Conservation (phyloP, 2,888 invertebrate genomes). For the Syritta pipiens region DNA sequence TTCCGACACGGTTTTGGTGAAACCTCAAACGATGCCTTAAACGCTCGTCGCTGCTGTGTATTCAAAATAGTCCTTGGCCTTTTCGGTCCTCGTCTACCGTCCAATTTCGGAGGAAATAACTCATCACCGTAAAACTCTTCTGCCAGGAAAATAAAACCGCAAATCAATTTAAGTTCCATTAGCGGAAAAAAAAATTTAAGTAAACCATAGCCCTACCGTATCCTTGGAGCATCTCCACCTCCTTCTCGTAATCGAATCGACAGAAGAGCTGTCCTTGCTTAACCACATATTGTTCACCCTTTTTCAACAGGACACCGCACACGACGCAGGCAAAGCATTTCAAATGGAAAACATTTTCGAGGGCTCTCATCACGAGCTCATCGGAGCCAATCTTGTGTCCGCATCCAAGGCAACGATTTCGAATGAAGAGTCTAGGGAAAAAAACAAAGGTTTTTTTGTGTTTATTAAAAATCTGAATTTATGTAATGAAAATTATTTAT, state of each 20-base stretch:
- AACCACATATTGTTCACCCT: conserved; percentile 90
- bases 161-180: conserved; percentile 29
- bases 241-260: conserved; percentile 89
- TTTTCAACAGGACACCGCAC: conserved; percentile 87
- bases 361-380: conserved; percentile 89
- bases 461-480: background rate
- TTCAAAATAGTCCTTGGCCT: conserved; percentile 91
- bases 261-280: conserved; percentile 89
- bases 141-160: conserved; percentile 56
- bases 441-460: conserved; percentile 54
- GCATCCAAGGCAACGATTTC: conserved; percentile 87
- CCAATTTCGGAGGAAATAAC: conserved; percentile 82
- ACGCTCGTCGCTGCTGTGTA: conserved; percentile 89
- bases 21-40: conserved; percentile 91
- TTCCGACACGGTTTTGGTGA: conserved; percentile 92
- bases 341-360: conserved; percentile 87
- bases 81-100: conserved; percentile 88
- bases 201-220: conserved; percentile 76
- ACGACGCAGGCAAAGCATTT: conserved; percentile 89
- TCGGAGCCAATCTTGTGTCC: conserved; percentile 85
- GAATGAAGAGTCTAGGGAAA: conserved; percentile 83
- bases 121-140: conserved; percentile 83
- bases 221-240: conserved; percentile 86
- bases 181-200: conserved; percentile 8
- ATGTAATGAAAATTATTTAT: no score